Conservation (phyloP, 2,888 invertebrate genomes). For the Pogonocherus hispidulus region DNA sequence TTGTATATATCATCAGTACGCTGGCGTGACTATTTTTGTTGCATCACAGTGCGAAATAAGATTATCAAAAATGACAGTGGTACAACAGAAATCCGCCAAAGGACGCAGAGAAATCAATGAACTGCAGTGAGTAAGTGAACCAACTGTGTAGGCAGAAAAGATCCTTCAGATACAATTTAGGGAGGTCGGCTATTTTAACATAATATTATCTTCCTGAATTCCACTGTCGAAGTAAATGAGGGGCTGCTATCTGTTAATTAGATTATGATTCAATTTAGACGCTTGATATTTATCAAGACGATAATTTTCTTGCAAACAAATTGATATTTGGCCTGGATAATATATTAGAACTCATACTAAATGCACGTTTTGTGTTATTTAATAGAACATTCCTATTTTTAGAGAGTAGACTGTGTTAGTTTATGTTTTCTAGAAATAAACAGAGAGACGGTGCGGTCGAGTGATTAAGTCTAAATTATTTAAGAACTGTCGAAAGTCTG, state of each 20-base stretch:
- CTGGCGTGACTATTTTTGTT: too few species aligned
- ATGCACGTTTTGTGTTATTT: constrained; percentile 14
- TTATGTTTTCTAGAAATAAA: constrained; percentile 16
- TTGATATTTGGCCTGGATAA: constrained; percentile 30
- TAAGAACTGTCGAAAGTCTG: not conserved
- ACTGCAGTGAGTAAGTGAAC: constrained; percentile 25
- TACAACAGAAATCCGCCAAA: constrained; percentile 40
- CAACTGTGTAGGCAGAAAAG: constrained; percentile 25
- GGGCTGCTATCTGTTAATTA: constrained; percentile 26
- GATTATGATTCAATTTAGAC: constrained; percentile 22
- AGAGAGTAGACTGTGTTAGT: not conserved
- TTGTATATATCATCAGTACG: too few species aligned
- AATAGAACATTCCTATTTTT: constrained; percentile 16
- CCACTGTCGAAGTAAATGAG: constrained; percentile 26
- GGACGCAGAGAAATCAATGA: constrained; percentile 36
- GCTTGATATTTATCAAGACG: constrained; percentile 9
- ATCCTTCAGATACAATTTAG: constrained; percentile 37
- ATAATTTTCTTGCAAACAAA: constrained; percentile 27
- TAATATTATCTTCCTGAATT: constrained; percentile 40
- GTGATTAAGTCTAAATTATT: constrained; percentile 5
- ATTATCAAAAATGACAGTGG: constrained; percentile 8
- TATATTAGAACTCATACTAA: constrained; percentile 19
- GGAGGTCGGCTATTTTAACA: constrained; percentile 39
- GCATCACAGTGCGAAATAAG: constrained; percentile 5
- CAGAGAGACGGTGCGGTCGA: not conserved